phyloP scores from a whole-genome alignment of 2,113 vertebrate species.

The Xyrauchen texanus region DNA sequence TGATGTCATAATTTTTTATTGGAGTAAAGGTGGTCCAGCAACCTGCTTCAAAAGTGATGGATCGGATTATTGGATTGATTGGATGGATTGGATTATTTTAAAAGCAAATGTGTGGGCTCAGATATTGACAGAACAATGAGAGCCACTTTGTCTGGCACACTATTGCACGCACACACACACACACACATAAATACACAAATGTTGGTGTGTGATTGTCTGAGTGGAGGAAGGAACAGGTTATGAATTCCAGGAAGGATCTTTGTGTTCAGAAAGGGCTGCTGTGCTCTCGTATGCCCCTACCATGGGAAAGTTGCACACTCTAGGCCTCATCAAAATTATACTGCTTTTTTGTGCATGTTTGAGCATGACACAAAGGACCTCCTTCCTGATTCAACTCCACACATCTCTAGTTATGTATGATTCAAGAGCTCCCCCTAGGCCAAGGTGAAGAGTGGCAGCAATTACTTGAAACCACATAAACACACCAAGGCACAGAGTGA shows the following conservation, averaged over 20 bases:
- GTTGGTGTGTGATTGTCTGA: conserved; percentile 54
- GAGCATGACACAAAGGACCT: conserved; percentile 17
- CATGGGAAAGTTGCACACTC: conserved; percentile 66
- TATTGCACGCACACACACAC: neutral
- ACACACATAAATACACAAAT: conserved; percentile 21
- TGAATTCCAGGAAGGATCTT: conserved; percentile 77
- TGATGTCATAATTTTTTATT: conserved; percentile 1
- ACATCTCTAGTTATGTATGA: conserved; percentile 42
- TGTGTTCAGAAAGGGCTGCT: conserved; percentile 52
- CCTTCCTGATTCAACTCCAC: conserved; percentile 39
- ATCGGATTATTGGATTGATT: too few relatives aligned
- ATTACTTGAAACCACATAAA: too few relatives aligned
- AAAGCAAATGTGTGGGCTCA: conserved; percentile 46
- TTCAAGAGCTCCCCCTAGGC: conserved; percentile 73
- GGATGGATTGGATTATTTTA: too few relatives aligned
- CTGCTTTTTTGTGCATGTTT: conserved; percentile 5
- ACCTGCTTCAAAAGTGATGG: conserved; percentile 27
- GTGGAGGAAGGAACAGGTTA: conserved; percentile 72
- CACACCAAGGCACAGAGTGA: too few relatives aligned
- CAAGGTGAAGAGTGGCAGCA: conserved; percentile 11
- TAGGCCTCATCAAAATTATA: conserved; percentile 65
- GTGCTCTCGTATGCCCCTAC: conserved; percentile 51
- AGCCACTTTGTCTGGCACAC: conserved; percentile 49
- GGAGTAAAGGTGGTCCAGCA: conserved; percentile 9
- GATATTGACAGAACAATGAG: conserved; percentile 44